Base-by-base conservation (phyloP, 1,140 invertebrate genomes). In the Oscheius sp. region DNA sequence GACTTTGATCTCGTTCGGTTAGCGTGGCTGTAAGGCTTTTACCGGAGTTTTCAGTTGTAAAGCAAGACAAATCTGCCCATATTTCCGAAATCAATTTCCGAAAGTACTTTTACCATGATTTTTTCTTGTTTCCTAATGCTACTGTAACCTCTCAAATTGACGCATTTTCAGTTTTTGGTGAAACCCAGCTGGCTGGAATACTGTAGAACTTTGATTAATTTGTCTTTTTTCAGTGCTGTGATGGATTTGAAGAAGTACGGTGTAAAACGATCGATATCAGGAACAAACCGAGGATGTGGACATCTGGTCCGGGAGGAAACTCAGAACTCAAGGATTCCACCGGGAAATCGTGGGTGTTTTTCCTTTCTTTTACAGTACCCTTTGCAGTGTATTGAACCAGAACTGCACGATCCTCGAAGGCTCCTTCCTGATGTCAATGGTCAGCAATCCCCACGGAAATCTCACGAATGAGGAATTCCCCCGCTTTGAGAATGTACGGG, bases 381-480 rank as follows among this genome's bases (percentile, higher is more conserved):
- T 3, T 13, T 34, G 26, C 29, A 63, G 23, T 32, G 29, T 70
- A 18, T 55, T 62, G 4, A 62, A 79, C 36, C 36, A 61, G 20
- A 73, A 82, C 59, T 83, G 82, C 62, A 84, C 83, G 2, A 80
- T 83, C 15, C n/a, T 83, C 31, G 82, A 83, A 66, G 82, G 82
- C 10, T 82, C 84, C 29, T 75, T 83, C 61, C 66, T 73, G 3
- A 73, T 83, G 29, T 83, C 81, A 13, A 78, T 83, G 76, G 76
- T 83, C 18, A 73, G 79, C 29, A 52, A 23, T 29, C 42, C 63
- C 29, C 29, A 45, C 58, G 36, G 26, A 64, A n/a, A 36, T 1
- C 0, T 23, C 15, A 75, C 55, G 4, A 52, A 68, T 1, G 58
- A 76, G 13, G 46, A 76, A n/a, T 82, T 79, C 59, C 78, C 79